Percentiles rank a stretch among this genome's conserved stretches.
phyloP scores from a whole-genome alignment of 2,113 vertebrate species.

The Pangasianodon hypophthalmus region DNA sequence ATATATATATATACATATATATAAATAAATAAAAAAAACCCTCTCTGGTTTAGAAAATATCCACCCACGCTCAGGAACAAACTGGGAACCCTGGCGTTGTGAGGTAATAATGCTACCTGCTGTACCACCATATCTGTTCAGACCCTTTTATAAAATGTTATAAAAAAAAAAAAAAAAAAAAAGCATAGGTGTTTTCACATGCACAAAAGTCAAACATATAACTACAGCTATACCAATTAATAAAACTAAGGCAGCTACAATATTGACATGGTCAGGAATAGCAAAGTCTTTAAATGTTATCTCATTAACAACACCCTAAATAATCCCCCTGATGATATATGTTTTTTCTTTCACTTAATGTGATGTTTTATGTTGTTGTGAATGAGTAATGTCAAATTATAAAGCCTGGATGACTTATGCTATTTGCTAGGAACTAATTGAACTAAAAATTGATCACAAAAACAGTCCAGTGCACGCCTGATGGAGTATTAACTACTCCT shows the following conservation, averaged over 20 bases:
- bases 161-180: not conserved
- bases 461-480: not conserved
- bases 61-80: not conserved
- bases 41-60: not conserved
- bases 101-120: not conserved
- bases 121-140: not conserved
- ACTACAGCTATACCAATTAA: too few relatives aligned
- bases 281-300: not conserved
- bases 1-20: too few relatives aligned
- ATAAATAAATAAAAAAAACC: not conserved
- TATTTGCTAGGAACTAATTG: not conserved
- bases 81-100: not conserved
- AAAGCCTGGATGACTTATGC: not conserved
- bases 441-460: not conserved
- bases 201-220: not conserved
- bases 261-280: not conserved
- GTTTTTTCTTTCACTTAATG: not conserved
- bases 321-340: not conserved
- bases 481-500: not conserved
- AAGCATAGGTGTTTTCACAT: not conserved
- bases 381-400: not conserved
- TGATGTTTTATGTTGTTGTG: not conserved
- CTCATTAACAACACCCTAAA: not conserved
- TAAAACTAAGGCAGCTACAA: not conserved
- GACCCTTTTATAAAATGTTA: not conserved